phyloP scores from a whole-genome alignment of 1,140 invertebrate genomes.

The Nylanderia fulva region DNA sequence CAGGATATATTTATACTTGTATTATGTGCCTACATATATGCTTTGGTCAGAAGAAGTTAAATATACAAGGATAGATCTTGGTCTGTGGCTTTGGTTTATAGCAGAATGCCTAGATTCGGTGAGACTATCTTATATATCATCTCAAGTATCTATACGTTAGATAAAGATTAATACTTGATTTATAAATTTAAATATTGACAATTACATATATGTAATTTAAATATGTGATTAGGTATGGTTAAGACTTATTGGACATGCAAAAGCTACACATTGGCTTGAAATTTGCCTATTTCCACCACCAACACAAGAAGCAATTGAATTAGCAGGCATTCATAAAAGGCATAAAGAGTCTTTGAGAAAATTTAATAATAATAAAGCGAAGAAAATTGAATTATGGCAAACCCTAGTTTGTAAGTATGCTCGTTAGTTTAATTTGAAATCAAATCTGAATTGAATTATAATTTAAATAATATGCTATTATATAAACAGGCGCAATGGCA shows the following conservation, averaged over 20 bases:
- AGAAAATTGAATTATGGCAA: constrained; percentile 71
- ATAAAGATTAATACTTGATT: background rate
- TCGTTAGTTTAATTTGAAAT: constrained; percentile 23
- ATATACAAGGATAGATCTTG: constrained; percentile 63
- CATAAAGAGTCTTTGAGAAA: constrained; percentile 73
- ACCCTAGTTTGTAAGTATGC: constrained; percentile 73
- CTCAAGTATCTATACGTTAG: background rate
- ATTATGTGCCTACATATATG: constrained; percentile 77
- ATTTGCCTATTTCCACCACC: constrained; percentile 77
- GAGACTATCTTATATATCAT: constrained; percentile 37
- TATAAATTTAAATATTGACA: no score
- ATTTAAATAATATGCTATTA: constrained; percentile 64
- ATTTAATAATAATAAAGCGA: constrained; percentile 47
- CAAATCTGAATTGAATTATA: constrained; percentile 43
- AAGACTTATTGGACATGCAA: constrained; percentile 69
- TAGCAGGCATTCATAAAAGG: constrained; percentile 76
- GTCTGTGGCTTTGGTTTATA: constrained; percentile 78
- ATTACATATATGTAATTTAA: constrained; percentile 13
- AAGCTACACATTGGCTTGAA: constrained; percentile 70
- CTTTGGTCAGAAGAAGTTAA: constrained; percentile 71
- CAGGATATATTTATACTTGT: constrained; percentile 78
- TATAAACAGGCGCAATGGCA: constrained; percentile 74
- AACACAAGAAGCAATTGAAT: constrained; percentile 73
- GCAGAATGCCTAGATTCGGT: constrained; percentile 79
- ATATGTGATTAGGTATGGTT: constrained; percentile 71